These are phyloP conservation scores for Lamellibrachia luymesi DNA, from an alignment of 1,140 invertebrate genomes.

Conservation along the genomic window DNA sequence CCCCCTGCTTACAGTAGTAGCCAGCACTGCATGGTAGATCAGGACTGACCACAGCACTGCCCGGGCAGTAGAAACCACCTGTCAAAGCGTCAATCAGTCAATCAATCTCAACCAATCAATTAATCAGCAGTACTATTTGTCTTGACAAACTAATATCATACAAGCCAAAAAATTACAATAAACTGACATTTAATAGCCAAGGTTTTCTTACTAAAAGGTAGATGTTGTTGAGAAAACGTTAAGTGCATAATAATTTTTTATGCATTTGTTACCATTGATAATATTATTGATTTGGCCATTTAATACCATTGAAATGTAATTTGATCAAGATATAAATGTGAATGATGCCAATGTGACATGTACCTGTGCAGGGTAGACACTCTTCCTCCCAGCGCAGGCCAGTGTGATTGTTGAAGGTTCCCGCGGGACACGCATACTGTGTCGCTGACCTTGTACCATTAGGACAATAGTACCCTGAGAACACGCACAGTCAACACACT, in stretches of 20 bases:
- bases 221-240: background rate
- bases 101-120: constrained; percentile 2
- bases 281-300: no score
- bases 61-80: constrained; percentile 50
- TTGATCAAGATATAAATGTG: background rate
- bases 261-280: no score
- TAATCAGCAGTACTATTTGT: background rate
- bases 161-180: background rate
- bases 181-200: background rate
- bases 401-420: constrained; percentile 45
- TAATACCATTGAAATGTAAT: background rate
- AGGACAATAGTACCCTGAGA: constrained; percentile 47
- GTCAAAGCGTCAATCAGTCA: constrained; percentile 1
- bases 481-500: constrained; percentile 21
- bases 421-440: constrained; percentile 37
- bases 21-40: constrained; percentile 42
- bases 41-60: constrained; percentile 40
- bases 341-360: background rate
- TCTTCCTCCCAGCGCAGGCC: constrained; percentile 36
- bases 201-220: background rate
- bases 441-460: constrained; percentile 40
- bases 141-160: no score
- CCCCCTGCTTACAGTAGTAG: constrained; percentile 45
- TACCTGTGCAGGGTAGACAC: constrained; percentile 44
- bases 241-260: background rate